Percentiles rank a stretch among this genome's conserved stretches.
phyloP scores from a whole-genome alignment of 1,140 invertebrate species.

The Bombus confusus region DNA sequence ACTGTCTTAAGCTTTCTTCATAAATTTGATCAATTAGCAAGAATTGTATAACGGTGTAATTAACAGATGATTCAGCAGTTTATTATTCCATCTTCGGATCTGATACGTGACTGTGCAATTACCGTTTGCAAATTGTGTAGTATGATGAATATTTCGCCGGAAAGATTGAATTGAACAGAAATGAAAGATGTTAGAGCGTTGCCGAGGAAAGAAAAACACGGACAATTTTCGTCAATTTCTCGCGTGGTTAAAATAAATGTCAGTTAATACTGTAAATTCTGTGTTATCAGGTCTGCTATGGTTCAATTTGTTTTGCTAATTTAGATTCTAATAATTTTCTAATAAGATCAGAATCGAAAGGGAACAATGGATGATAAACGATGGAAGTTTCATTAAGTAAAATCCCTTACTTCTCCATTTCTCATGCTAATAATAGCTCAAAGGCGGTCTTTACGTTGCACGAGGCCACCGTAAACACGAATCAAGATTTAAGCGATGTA shows the following conservation, averaged over 20 bases:
- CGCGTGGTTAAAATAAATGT: background rate
- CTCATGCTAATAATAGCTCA: slow-evolving; percentile 1
- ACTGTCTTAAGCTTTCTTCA: too few species aligned
- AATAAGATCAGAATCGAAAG: background rate
- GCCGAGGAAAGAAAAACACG: too few species aligned
- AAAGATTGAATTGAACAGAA: background rate
- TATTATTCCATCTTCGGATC: too few species aligned
- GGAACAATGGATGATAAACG: background rate
- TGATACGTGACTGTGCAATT: background rate
- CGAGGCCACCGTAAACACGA: slow-evolving; percentile 57
- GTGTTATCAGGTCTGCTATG: background rate
- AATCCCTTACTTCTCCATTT: slow-evolving; percentile 21
- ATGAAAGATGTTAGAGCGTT: too few species aligned
- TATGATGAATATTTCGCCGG: background rate
- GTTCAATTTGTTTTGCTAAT: background rate
- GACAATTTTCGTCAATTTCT: background rate
- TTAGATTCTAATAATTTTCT: background rate
- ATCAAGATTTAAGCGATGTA: slow-evolving; percentile 73
- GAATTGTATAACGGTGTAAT: background rate
- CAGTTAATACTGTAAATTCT: background rate
- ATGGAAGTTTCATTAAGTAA: slow-evolving; percentile 12
- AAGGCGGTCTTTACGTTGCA: background rate
- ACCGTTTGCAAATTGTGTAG: background rate
- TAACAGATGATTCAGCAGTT: background rate
- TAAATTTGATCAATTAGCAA: background rate